Conservation (phyloP, 1,140 invertebrate species). For the Drosophila dunni region DNA sequence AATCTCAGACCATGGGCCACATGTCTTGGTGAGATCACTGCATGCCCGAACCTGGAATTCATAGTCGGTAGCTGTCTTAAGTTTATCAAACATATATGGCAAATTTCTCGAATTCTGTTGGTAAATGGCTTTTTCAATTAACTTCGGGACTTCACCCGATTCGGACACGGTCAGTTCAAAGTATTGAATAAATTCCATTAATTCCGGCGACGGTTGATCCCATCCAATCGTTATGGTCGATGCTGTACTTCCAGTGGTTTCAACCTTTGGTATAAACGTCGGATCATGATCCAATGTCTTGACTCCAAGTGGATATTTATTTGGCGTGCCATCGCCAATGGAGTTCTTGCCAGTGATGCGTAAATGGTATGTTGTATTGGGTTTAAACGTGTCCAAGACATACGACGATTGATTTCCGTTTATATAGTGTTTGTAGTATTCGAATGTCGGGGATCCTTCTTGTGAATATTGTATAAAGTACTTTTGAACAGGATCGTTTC, state of each 20-base stretch:
- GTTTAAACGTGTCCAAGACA: constrained; percentile 87
- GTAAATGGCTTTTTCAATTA: constrained; percentile 87
- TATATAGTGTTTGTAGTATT: constrained; percentile 86
- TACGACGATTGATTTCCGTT: constrained; percentile 87
- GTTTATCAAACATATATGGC: constrained; percentile 90
- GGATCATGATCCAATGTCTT: constrained; percentile 90
- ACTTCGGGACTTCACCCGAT: constrained; percentile 86
- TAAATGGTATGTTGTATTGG: constrained; percentile 87
- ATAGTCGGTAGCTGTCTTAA: constrained; percentile 91
- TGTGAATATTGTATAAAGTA: constrained; percentile 89
- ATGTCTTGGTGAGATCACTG: constrained; percentile 90
- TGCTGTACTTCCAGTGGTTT: constrained; percentile 90
- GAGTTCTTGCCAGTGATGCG: constrained; percentile 86
- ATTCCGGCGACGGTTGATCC: constrained; percentile 88
- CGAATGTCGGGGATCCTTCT: constrained; percentile 85
- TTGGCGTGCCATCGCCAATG: constrained; percentile 85
- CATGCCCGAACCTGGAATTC: constrained; percentile 91
- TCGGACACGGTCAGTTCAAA: constrained; percentile 89
- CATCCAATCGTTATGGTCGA: constrained; percentile 92
- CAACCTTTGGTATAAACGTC: constrained; percentile 90
- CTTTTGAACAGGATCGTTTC: constrained; percentile 89
- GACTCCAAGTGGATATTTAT: constrained; percentile 85
- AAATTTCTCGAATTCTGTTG: constrained; percentile 87
- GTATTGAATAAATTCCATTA: constrained; percentile 90
- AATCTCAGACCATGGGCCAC: constrained; percentile 90